Evolutionary conservation across 2,797 vertebrate genomes (phyloP).

Genomic region (Loris lydekkerianus): DNA sequence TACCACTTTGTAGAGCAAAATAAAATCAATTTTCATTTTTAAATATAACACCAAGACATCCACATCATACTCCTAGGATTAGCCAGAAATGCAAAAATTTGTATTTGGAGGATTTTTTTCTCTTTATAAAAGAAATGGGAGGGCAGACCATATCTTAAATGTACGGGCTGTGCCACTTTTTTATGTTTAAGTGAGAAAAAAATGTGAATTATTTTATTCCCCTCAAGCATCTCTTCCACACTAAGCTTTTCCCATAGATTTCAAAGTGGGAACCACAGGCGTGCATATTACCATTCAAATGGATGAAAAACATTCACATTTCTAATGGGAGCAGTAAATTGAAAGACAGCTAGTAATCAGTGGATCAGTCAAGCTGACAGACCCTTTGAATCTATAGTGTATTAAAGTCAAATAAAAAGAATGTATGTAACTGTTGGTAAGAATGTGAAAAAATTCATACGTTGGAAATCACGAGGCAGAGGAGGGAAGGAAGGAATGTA

Average conservation of each 20-base stretch:
- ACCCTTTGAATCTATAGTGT: conserved; percentile 33
- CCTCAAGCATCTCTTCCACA: conserved; percentile 28
- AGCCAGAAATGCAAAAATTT: background rate
- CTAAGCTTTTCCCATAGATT: conserved; percentile 52
- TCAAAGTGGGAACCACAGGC: conserved; percentile 56
- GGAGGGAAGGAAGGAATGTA: background rate
- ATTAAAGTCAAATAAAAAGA: conserved; percentile 51
- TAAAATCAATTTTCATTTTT: conserved; percentile 37
- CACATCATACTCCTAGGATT: background rate
- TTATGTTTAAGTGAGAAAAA: conserved; percentile 37
- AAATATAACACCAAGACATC: background rate
- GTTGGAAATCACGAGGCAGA: background rate
- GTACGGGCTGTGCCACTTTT: conserved; percentile 3
- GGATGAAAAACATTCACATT: conserved; percentile 69
- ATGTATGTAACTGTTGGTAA: conserved; percentile 21
- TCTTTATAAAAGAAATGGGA: conserved; percentile 49
- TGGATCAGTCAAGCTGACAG: background rate
- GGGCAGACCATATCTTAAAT: background rate
- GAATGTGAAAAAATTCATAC: background rate
- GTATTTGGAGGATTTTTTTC: background rate
- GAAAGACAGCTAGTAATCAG: conserved; percentile 53
- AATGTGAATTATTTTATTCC: conserved; percentile 55
- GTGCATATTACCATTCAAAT: conserved; percentile 59
- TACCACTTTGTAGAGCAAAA: conserved; percentile 44
- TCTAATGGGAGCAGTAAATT: conserved; percentile 58